Percentiles rank a stretch among this genome's conserved stretches.
Evolutionary conservation across 2,888 invertebrate species (phyloP).

Genomic region (Uropetala carovei): DNA sequence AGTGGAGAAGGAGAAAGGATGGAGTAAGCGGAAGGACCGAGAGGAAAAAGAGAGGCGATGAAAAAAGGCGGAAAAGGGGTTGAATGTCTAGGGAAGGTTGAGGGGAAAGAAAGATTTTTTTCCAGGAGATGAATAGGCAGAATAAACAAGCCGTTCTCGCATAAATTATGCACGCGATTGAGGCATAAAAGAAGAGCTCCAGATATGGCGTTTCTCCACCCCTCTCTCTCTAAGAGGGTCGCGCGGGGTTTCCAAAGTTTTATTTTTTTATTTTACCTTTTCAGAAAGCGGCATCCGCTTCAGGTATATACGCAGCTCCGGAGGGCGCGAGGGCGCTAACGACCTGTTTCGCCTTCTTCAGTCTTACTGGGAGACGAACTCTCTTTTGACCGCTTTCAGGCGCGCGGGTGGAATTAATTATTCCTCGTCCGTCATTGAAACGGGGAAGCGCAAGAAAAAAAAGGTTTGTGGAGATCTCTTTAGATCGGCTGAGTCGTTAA

Average conservation of each 20-base stretch:
- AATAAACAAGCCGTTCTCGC: conserved; percentile 23
- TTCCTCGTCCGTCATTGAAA: no score
- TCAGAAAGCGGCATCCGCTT: not conserved
- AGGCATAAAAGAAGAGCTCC: conserved; percentile 27
- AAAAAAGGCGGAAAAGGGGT: not conserved
- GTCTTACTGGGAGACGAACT: no score
- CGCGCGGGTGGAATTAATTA: no score
- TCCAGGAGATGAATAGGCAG: not conserved
- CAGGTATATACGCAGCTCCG: not conserved
- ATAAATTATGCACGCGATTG: conserved; percentile 46
- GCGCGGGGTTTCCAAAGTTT: no score
- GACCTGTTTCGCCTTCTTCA: no score
- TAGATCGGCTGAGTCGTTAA: no score
- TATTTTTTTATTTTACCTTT: no score
- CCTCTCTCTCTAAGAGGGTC: no score
- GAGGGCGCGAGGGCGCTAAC: not conserved
- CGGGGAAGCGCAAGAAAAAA: no score
- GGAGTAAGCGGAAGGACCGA: not conserved
- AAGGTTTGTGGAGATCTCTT: no score
- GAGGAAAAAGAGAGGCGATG: not conserved
- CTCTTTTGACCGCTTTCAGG: no score
- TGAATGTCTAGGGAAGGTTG: not conserved
- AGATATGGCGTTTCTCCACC: conserved; percentile 1
- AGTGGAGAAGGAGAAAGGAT: conserved; percentile 4
- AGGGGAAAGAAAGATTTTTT: not conserved